Percentiles rank a stretch among this genome's conserved stretches.
Conservation (phyloP, 1,140 invertebrate species). For the Drosophila micromelanica region DNA sequence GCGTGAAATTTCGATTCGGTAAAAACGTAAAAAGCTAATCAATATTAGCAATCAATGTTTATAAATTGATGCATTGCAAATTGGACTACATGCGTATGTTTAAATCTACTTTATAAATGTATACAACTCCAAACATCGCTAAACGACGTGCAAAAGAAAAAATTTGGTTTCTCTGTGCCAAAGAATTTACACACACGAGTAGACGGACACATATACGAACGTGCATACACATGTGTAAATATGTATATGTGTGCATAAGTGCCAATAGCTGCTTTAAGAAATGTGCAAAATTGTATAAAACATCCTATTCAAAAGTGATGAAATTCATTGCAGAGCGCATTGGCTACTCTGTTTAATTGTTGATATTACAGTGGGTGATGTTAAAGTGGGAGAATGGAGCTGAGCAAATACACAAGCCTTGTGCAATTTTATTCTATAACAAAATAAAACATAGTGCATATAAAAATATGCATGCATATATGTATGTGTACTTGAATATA, state of each 20-base stretch:
- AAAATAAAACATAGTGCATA: constrained; percentile 46
- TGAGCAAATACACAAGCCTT: constrained; percentile 37
- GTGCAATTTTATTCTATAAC: constrained; percentile 56
- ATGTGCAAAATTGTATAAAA: constrained; percentile 72
- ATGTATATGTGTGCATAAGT: constrained; percentile 21
- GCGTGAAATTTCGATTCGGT: constrained; percentile 50
- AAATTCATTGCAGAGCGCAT: constrained; percentile 39
- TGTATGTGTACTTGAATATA: constrained; percentile 24
- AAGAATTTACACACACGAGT: constrained; percentile 61
- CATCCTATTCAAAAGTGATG: constrained; percentile 52
- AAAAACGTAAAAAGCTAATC: constrained; percentile 50
- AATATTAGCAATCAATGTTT: constrained; percentile 38
- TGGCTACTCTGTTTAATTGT: constrained; percentile 35
- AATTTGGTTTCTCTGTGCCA: constrained; percentile 63
- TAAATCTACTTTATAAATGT: constrained; percentile 41
- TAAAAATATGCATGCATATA: constrained; percentile 32
- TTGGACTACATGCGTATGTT: constrained; percentile 5
- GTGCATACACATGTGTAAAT: constrained; percentile 33
- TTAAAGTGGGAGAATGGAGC: constrained; percentile 20
- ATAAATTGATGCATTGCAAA: constrained; percentile 28
- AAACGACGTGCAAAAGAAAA: constrained; percentile 40
- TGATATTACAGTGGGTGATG: constrained; percentile 22
- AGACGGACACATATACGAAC: constrained; percentile 40
- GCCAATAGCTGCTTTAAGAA: constrained; percentile 61
- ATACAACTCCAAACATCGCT: constrained; percentile 33